Evolutionary conservation across 2,113 vertebrate species (phyloP).

Genomic region (Lethenteron reissneri): DNA sequence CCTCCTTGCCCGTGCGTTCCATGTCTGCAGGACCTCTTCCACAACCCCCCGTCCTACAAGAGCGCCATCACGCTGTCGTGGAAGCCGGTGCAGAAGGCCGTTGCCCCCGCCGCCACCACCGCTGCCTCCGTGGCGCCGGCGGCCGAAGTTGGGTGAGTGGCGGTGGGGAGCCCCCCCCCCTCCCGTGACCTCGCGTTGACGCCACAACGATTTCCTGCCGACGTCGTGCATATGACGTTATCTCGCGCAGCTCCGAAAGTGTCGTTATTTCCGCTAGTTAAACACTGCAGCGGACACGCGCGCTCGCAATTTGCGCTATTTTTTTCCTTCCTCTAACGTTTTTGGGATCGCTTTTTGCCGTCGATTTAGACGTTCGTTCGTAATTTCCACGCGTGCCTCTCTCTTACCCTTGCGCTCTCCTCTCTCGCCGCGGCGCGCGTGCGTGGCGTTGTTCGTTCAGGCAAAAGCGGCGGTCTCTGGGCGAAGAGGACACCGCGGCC

Average conservation of each 20-base stretch:
- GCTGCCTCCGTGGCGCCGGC: constrained; percentile 7
- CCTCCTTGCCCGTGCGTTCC: neutral
- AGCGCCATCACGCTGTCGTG: constrained; percentile 87
- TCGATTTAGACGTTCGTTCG: neutral
- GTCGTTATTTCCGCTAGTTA: no score
- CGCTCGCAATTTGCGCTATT: no score
- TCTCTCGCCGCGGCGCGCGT: neutral
- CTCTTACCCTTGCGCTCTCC: constrained; percentile 2
- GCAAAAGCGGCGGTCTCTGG: constrained; percentile 46
- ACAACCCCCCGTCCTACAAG: constrained; percentile 95
- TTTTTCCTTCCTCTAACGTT: no score
- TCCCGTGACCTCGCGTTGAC: no score
- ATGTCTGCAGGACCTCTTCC: constrained; percentile 65
- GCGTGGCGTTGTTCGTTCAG: constrained; percentile 19
- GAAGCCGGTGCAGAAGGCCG: constrained; percentile 73
- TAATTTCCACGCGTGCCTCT: neutral
- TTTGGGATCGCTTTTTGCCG: no score
- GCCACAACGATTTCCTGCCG: no score
- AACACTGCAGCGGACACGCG: no score
- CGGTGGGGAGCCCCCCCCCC: no score
- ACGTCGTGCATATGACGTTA: no score
- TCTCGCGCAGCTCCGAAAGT: no score
- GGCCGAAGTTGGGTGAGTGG: no score
- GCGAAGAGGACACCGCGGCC: constrained; percentile 48
- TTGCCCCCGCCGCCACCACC: neutral